Base-by-base conservation (phyloP, 2,888 invertebrate species). In the Apoda limacodes region DNA sequence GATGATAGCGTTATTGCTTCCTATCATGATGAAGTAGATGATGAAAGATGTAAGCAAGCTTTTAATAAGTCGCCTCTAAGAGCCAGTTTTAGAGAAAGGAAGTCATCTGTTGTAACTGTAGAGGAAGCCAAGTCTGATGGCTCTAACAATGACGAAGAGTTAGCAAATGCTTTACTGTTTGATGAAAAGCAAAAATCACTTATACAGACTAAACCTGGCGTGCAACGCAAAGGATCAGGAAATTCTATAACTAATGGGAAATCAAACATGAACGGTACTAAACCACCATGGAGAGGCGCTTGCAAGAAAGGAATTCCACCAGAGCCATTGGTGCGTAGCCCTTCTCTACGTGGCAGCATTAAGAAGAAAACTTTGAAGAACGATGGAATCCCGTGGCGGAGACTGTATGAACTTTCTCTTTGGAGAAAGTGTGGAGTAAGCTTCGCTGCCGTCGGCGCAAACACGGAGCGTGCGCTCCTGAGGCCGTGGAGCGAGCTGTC, bases 321-420 rank as follows among this genome's bases (percentile, higher is more conserved):
- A 2, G 69, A 71, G 21, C 54, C 74, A 9, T 75, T 78, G 28
- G 60, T 68, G 3, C 63, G 82, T 12, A 58, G 61, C 4, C 70
- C 70, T 1, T 72, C 75, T 21, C 56, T 78, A 20, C 63, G 82
- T 28, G 74, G 74, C 9, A 80, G 76, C 32, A 64, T 78, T 28
- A 65, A 66, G 32, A 82, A 76, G 60, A 66, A 67, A 43, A 65
- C 63, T 22, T 46, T 52, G 19, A 67, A 68, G 29, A 65, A 52
- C 39, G 75, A 81, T 42, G 75, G 68, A 9, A 56, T 81, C 24
- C 72, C 82, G 21, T 85, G 84, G 84, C 74, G 80, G 43, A 72
- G 81, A 50, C 58, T 85, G 39, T 71, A 83, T 49, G 82, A 84
- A 50, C 64, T 84, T 56, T 82, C 85, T 22, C 58, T 83, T 42